Conservation (phyloP, 2,113 vertebrate genomes). For the Anhinga anhinga region DNA sequence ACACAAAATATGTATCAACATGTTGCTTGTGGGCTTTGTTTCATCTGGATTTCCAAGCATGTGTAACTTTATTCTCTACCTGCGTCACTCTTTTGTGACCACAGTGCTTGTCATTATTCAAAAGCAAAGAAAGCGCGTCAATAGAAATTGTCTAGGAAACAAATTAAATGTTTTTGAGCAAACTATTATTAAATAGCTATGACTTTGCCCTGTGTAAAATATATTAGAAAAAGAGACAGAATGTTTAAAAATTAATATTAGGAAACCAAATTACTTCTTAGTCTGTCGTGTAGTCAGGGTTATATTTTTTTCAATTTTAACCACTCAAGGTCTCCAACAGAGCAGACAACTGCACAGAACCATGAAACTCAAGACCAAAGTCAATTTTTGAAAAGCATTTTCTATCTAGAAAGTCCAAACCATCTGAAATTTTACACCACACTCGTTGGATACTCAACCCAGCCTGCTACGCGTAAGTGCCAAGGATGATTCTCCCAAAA, state of each 20-base stretch:
- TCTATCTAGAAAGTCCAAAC: background rate
- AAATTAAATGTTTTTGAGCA: conserved; percentile 69
- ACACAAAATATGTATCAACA: accelerated
- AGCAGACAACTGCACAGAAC: background rate
- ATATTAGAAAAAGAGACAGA: conserved; percentile 19
- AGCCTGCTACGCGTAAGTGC: accelerated
- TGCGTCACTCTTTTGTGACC: conserved; percentile 70
- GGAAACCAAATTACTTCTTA: background rate
- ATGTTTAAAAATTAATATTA: background rate
- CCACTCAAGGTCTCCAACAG: conserved; percentile 20
- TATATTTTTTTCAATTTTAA: conserved; percentile 71
- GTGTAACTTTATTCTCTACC: conserved; percentile 80
- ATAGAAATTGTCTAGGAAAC: conserved; percentile 32
- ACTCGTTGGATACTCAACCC: background rate
- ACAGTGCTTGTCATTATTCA: conserved; percentile 61
- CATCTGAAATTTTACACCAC: background rate
- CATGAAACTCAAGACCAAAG: background rate
- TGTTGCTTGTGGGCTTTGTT: background rate
- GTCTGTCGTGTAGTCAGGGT: conserved; percentile 74
- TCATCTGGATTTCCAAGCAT: conserved; percentile 57
- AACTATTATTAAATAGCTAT: conserved; percentile 72
- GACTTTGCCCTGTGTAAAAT: conserved; percentile 78
- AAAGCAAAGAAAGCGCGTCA: conserved; percentile 72
- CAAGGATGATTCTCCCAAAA: background rate
- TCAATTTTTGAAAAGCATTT: background rate